A percentile compares a stretch with the other conserved stretches of the same genome.
Evolutionary conservation across 2,888 invertebrate species (phyloP).

Genomic region (Thelaira solivaga): DNA sequence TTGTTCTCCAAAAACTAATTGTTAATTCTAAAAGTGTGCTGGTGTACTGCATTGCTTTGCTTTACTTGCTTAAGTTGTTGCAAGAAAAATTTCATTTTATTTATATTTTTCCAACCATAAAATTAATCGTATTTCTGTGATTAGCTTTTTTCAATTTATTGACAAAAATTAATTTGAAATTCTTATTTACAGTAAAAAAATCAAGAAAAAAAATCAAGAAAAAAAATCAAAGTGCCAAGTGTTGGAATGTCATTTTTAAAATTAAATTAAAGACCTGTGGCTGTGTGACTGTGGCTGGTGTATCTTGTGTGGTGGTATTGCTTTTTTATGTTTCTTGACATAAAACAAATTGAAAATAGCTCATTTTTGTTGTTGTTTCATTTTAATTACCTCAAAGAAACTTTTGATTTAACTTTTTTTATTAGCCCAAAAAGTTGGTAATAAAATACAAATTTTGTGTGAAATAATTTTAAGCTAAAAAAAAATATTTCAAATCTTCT

Average conservation of each 20-base stretch:
- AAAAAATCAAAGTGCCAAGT: constrained; percentile 53
- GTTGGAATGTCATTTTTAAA: constrained; percentile 29
- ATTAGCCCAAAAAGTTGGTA: not conserved
- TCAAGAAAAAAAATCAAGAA: too few relatives aligned
- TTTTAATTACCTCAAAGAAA: constrained; percentile 22
- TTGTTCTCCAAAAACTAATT: constrained; percentile 29
- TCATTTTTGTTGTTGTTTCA: constrained; percentile 2
- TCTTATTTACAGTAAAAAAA: not conserved
- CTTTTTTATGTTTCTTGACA: not conserved
- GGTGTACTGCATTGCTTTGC: not conserved
- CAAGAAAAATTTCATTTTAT: constrained; percentile 4
- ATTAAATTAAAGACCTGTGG: not conserved
- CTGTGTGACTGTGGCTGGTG: too few relatives aligned
- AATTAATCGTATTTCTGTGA: constrained; percentile 20
- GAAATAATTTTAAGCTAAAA: not conserved
- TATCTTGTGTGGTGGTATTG: too few relatives aligned
- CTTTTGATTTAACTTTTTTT: constrained; percentile 23
- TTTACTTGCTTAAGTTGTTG: too few relatives aligned
- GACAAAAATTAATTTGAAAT: not conserved
- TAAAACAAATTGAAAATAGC: not conserved
- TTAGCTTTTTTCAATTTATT: not conserved
- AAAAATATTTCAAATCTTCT: not conserved
- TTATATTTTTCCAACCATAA: constrained; percentile 6
- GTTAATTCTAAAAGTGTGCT: constrained; percentile 29
- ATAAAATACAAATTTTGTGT: not conserved